These are phyloP conservation scores for Nesidiocoris tenuis DNA, from an alignment of 2,888 invertebrate genomes.

Conservation along the genomic window DNA sequence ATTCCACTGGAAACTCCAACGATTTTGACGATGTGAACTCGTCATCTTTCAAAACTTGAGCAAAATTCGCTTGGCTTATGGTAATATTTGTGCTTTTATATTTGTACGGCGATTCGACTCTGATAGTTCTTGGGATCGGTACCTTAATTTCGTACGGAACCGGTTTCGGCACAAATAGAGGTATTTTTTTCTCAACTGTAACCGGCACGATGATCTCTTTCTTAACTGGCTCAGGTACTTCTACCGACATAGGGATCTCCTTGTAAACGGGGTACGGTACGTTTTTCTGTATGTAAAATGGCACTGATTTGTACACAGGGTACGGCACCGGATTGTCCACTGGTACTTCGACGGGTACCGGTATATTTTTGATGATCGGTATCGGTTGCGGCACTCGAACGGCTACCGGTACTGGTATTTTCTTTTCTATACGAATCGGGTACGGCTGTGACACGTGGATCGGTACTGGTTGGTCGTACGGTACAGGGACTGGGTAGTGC, in stretches of 20 bases:
- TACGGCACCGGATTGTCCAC: slow-evolving; percentile 50
- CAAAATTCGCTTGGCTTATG: neutral
- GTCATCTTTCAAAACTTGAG: neutral
- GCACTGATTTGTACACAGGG: slow-evolving; percentile 47
- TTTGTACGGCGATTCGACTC: neutral
- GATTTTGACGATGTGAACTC: neutral
- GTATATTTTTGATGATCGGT: slow-evolving; percentile 48
- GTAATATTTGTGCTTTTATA: neutral
- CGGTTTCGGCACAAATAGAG: slow-evolving; percentile 26
- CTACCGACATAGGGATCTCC: slow-evolving; percentile 43
- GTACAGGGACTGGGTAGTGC: slow-evolving; percentile 49
- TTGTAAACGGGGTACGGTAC: slow-evolving; percentile 44
- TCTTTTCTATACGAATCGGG: slow-evolving; percentile 49
- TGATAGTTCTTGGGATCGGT: neutral
- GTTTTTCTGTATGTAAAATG: slow-evolving; percentile 47
- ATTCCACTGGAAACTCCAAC: neutral
- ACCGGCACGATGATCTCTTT: slow-evolving; percentile 24
- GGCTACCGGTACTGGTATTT: slow-evolving; percentile 46
- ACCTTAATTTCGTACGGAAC: slow-evolving; percentile 12
- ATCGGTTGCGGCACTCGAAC: slow-evolving; percentile 49
- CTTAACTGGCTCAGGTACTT: slow-evolving; percentile 31
- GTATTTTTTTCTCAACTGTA: slow-evolving; percentile 23
- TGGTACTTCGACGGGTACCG: slow-evolving; percentile 48
- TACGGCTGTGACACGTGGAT: slow-evolving; percentile 50
- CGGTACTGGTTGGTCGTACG: slow-evolving; percentile 48